Conservation (phyloP, 2,888 invertebrate species). For the Taphrorychus bicolor region DNA sequence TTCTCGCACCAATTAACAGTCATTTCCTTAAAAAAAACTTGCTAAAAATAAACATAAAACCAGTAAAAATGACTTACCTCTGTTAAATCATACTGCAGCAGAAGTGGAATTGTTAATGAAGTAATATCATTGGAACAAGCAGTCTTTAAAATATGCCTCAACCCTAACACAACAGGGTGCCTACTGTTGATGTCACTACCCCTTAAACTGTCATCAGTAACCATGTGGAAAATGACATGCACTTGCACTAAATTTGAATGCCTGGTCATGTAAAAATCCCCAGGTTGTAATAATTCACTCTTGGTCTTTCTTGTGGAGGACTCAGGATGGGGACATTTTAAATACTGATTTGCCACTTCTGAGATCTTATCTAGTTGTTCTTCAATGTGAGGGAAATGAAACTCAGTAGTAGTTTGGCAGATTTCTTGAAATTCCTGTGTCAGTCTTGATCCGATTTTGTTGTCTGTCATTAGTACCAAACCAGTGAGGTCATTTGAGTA, state of each 20-base stretch:
- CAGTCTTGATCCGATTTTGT: conserved; percentile 57
- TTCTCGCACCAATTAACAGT: conserved; percentile 96
- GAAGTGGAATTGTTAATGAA: conserved; percentile 89
- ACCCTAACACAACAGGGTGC: conserved; percentile 92
- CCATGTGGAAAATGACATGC: conserved; percentile 95
- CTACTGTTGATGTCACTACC: conserved; percentile 90
- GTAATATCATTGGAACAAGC: conserved; percentile 96
- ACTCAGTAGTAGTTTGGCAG: conserved; percentile 86
- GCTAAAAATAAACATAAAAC: neutral
- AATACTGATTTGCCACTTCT: conserved; percentile 50
- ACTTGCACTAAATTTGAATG: conserved; percentile 95
- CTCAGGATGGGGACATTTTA: conserved; percentile 46
- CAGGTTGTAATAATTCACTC: conserved; percentile 73
- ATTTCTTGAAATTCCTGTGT: conserved; percentile 69
- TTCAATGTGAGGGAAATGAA: conserved; percentile 90
- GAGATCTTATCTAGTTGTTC: conserved; percentile 80
- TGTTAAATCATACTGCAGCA: conserved; percentile 91
- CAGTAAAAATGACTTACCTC: conserved; percentile 72
- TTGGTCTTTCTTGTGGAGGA: conserved; percentile 46
- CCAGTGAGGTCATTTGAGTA: conserved; percentile 93
- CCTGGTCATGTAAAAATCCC: conserved; percentile 84
- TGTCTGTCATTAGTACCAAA: conserved; percentile 81
- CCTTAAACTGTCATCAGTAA: conserved; percentile 78
- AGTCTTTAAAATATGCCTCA: conserved; percentile 92
- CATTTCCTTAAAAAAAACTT: conserved; percentile 72